Conservation (phyloP, 2,797 vertebrate species). For the Moxostoma hubbsi region DNA sequence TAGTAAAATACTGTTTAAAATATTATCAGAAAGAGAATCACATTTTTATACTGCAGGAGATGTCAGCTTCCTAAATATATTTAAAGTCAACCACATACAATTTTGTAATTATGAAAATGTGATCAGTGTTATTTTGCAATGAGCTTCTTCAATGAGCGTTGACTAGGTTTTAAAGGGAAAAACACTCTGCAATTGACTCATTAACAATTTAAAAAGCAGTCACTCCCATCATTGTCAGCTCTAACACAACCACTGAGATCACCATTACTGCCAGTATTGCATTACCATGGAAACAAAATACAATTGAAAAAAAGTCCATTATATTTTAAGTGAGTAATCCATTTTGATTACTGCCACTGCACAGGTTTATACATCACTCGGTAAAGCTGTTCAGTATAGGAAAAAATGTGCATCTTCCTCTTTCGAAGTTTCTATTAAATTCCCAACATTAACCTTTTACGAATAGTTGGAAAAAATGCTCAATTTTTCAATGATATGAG, state of each 20-base stretch:
- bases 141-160: not conserved
- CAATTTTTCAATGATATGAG: constrained; percentile 20
- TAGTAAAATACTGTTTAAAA: not conserved
- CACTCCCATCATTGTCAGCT: constrained; percentile 67
- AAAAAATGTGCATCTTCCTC: constrained; percentile 37
- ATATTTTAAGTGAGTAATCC: constrained; percentile 35
- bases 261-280: constrained; percentile 65
- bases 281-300: constrained; percentile 67
- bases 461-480: constrained; percentile 40
- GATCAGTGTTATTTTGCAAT: constrained; percentile 7
- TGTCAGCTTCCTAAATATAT: no score
- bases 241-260: constrained; percentile 68
- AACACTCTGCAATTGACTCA: constrained; percentile 64
- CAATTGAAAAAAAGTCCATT: constrained; percentile 57
- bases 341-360: constrained; percentile 43
- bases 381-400: constrained; percentile 25
- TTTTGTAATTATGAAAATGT: constrained; percentile 1
- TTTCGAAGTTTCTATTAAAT: constrained; percentile 49
- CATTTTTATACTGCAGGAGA: no score
- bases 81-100: not conserved
- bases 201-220: constrained; percentile 73
- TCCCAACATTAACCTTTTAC: constrained; percentile 29
- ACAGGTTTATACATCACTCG: constrained; percentile 39
- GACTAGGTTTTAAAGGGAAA: constrained; percentile 45
- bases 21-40: no score